A percentile compares a stretch with the other conserved stretches of the same genome.
Evolutionary conservation across 2,113 vertebrate genomes (phyloP).

Genomic region (Mystacornis crossleyi): DNA sequence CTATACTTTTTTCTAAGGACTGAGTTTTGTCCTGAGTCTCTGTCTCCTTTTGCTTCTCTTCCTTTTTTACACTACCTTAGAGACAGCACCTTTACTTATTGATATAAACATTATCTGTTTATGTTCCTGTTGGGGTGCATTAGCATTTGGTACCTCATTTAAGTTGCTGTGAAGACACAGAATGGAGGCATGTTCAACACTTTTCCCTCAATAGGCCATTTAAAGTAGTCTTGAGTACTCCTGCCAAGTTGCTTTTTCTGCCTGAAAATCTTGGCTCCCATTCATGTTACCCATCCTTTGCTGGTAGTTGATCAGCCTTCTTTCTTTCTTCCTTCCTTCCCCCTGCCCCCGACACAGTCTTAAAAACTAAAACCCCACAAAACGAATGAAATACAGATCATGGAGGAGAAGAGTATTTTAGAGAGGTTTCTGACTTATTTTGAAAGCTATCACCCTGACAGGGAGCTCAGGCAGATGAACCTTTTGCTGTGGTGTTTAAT

Average conservation of each 20-base stretch:
- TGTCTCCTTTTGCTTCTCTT: background rate
- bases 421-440: background rate
- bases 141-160: background rate
- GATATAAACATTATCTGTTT: background rate
- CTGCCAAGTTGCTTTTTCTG: background rate
- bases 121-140: background rate
- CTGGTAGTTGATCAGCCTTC: background rate
- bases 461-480: background rate
- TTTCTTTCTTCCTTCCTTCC: accelerated
- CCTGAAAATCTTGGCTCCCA: background rate
- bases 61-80: background rate
- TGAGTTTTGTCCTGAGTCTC: background rate
- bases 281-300: background rate
- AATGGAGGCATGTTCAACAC: background rate
- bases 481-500: background rate
- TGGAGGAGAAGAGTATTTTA: background rate
- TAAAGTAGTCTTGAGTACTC: background rate
- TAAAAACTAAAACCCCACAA: background rate
- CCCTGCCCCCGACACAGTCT: accelerated
- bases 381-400: background rate
- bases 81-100: background rate
- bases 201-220: background rate
- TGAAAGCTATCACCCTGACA: background rate
- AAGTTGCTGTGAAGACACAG: background rate
- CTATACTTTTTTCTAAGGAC: background rate